A percentile compares a stretch with the other conserved stretches of the same genome.
Evolutionary conservation across 1,140 invertebrate genomes (phyloP).

Genomic region (Drosophila bipectinata): DNA sequence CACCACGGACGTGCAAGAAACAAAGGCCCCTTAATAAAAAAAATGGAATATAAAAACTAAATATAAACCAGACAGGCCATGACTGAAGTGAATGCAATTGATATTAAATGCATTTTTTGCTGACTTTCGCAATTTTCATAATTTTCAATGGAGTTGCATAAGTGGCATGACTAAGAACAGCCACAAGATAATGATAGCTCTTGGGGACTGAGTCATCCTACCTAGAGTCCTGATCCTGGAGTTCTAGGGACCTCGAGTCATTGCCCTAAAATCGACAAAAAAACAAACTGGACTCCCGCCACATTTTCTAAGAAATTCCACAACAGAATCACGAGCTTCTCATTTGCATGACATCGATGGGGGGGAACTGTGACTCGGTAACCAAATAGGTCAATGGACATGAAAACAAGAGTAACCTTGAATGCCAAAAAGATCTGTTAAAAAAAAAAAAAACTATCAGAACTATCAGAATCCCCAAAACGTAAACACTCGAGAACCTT

Average conservation of each 20-base stretch:
- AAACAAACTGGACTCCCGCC: background rate
- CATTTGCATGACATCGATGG: conserved; percentile 45
- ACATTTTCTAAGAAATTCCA: conserved; percentile 14
- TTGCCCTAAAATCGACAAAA: background rate
- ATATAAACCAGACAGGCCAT: conserved; percentile 6
- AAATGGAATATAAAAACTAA: conserved; percentile 1
- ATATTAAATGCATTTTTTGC: background rate
- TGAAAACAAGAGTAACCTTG: conserved; percentile 82
- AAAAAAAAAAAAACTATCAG: background rate
- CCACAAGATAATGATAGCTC: background rate
- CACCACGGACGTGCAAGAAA: background rate
- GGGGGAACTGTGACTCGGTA: conserved; percentile 6
- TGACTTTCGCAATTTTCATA: background rate
- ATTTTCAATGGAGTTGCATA: conserved; percentile 1
- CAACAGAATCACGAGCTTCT: conserved; percentile 6
- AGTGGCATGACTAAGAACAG: conserved; percentile 17
- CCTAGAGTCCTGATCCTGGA: background rate
- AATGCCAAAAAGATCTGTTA: conserved; percentile 42
- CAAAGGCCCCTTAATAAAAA: conserved; percentile 9
- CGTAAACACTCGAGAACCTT: conserved; percentile 64
- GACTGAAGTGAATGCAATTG: conserved; percentile 22
- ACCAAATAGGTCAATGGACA: conserved; percentile 81
- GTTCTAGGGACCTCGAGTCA: background rate
- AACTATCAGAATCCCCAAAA: conserved; percentile 52
- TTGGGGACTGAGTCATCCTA: too few relatives aligned